phyloP scores from a whole-genome alignment of 37 sponge, comb jelly and placozoan species.

The Bolinopsis microptera region DNA sequence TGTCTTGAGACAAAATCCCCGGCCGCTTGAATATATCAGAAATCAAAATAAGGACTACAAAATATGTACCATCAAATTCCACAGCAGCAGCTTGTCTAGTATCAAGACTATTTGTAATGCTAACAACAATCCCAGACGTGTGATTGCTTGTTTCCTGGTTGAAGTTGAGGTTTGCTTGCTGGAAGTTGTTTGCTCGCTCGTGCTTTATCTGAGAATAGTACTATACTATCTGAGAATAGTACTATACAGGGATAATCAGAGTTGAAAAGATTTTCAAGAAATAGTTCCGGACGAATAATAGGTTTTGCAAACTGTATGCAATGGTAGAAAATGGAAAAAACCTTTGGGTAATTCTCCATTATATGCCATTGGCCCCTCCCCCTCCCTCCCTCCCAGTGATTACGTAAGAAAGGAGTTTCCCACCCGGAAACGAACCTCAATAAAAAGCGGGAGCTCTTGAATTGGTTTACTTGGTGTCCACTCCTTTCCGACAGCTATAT shows the following conservation, averaged over 20 bases:
- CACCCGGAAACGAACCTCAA: conserved; percentile 5
- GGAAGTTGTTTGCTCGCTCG: background rate
- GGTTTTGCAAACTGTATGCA: too few relatives aligned
- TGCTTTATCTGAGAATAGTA: background rate
- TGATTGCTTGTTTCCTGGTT: background rate
- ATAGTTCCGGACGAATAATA: too few relatives aligned
- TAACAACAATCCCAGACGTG: background rate
- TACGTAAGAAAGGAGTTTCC: too few relatives aligned
- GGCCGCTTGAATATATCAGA: too few relatives aligned
- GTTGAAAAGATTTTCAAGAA: too few relatives aligned
- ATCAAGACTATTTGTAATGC: background rate
- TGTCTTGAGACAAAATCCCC: too few relatives aligned
- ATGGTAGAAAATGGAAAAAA: too few relatives aligned
- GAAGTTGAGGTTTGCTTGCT: background rate
- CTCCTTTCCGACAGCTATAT: background rate
- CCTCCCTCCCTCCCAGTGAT: too few relatives aligned
- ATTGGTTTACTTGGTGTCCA: background rate
- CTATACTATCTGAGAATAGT: background rate
- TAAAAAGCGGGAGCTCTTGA: conserved; percentile 21
- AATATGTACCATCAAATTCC: background rate
- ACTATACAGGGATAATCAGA: background rate
- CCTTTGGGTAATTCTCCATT: too few relatives aligned
- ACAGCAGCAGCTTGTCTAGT: background rate
- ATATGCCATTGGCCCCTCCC: too few relatives aligned
- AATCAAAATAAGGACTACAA: too few relatives aligned